Evolutionary conservation across 2,797 vertebrate genomes (phyloP).

Genomic region (Distichodus sexfasciatus): DNA sequence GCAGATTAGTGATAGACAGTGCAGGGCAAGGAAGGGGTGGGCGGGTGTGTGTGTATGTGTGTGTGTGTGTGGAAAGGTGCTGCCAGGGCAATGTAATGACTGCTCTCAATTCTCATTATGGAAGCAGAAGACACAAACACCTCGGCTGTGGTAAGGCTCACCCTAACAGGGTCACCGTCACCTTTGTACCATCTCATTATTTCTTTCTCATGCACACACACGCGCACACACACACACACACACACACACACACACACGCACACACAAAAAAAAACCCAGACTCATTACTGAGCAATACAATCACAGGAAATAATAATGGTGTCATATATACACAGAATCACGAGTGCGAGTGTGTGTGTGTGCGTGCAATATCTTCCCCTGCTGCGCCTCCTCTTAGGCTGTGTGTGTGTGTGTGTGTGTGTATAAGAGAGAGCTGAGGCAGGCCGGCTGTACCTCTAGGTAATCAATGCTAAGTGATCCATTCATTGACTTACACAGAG

Average conservation of each 20-base stretch:
- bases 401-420: neutral
- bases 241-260: slow-evolving; percentile 3
- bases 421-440: slow-evolving; percentile 7
- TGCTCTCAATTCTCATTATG: slow-evolving; percentile 48
- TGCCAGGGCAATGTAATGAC: slow-evolving; percentile 43
- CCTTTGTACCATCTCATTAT: slow-evolving; percentile 41
- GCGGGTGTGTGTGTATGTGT: slow-evolving; percentile 39
- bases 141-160: slow-evolving; percentile 12
- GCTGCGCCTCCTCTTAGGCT: neutral
- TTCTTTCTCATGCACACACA: slow-evolving; percentile 3
- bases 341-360: neutral
- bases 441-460: slow-evolving; percentile 62
- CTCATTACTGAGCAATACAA: slow-evolving; percentile 20
- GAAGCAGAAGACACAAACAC: slow-evolving; percentile 40
- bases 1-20: slow-evolving; percentile 71
- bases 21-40: slow-evolving; percentile 50
- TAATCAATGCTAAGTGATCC: slow-evolving; percentile 84
- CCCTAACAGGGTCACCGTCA: slow-evolving; percentile 42
- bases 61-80: slow-evolving; percentile 17
- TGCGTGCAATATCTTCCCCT: neutral
- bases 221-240: slow-evolving; percentile 11
- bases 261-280: slow-evolving; percentile 29
- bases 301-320: slow-evolving; percentile 25
- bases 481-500: slow-evolving; percentile 79
- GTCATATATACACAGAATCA: neutral